phyloP scores from a whole-genome alignment of 1,140 invertebrate genomes.

The Drosophila erecta region DNA sequence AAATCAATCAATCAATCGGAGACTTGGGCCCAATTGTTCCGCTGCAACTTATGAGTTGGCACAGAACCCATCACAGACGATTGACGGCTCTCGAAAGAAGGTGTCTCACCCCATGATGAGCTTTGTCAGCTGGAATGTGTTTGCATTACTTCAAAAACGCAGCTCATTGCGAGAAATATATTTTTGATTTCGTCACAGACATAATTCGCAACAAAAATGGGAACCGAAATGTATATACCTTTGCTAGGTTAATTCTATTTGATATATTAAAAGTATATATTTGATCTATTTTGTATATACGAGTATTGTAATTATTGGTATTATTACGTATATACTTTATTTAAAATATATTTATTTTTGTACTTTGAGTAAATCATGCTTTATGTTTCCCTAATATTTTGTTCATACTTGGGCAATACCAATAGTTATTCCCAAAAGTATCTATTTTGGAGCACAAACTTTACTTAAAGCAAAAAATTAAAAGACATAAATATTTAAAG shows the following conservation, averaged over 20 bases:
- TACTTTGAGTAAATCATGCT: too few species aligned
- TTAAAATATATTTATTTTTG: too few species aligned
- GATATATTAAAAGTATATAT: too few species aligned
- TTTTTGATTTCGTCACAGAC: background rate
- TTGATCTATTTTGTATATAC: too few species aligned
- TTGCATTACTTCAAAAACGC: background rate
- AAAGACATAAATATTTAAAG: too few species aligned
- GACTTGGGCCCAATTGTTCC: constrained; percentile 18
- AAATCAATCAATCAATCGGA: constrained; percentile 46
- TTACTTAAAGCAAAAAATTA: too few species aligned
- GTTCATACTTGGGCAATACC: too few species aligned
- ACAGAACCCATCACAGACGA: background rate
- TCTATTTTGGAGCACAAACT: too few species aligned
- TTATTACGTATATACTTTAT: too few species aligned
- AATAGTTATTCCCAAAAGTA: too few species aligned
- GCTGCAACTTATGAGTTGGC: constrained; percentile 34
- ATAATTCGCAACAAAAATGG: background rate
- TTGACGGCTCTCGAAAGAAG: constrained; percentile 2
- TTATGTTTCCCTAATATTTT: too few species aligned
- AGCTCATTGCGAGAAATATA: background rate
- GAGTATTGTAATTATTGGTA: too few species aligned
- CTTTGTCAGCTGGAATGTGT: background rate
- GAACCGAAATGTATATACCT: background rate
- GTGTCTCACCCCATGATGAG: constrained; percentile 6
- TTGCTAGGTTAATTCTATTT: background rate